Evolutionary conservation across 2,113 vertebrate genomes (phyloP).

Genomic region (Alosa alosa): DNA sequence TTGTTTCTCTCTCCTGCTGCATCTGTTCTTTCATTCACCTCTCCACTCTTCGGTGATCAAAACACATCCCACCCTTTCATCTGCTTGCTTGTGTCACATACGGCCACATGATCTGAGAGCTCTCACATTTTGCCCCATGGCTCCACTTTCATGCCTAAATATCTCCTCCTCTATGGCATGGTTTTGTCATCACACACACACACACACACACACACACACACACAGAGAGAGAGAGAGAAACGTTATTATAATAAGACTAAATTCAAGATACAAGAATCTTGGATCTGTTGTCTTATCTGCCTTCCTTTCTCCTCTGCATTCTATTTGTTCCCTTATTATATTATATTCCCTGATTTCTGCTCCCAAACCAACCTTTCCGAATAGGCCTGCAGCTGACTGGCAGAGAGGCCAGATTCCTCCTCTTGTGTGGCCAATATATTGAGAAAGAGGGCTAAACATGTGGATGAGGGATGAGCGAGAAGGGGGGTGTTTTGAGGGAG

Average conservation of each 20-base stretch:
- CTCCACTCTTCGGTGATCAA: neutral
- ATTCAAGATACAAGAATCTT: neutral
- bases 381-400: neutral
- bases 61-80: neutral
- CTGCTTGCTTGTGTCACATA: neutral
- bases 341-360: no score
- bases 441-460: neutral
- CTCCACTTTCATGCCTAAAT: neutral
- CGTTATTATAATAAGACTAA: neutral
- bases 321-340: no score
- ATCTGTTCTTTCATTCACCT: neutral
- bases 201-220: neutral
- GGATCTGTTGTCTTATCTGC: neutral
- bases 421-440: neutral
- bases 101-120: neutral
- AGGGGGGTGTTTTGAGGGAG: slow-evolving; percentile 14
- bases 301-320: no score
- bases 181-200: neutral
- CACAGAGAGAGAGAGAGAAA: neutral
- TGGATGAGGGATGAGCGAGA: slow-evolving; percentile 1
- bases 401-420: neutral
- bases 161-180: neutral
- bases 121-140: neutral
- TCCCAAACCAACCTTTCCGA: neutral
- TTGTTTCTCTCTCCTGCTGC: neutral